These are phyloP conservation scores for Todiramphus saurophagus DNA, from an alignment of 2,113 vertebrate genomes.

Conservation along the genomic window DNA sequence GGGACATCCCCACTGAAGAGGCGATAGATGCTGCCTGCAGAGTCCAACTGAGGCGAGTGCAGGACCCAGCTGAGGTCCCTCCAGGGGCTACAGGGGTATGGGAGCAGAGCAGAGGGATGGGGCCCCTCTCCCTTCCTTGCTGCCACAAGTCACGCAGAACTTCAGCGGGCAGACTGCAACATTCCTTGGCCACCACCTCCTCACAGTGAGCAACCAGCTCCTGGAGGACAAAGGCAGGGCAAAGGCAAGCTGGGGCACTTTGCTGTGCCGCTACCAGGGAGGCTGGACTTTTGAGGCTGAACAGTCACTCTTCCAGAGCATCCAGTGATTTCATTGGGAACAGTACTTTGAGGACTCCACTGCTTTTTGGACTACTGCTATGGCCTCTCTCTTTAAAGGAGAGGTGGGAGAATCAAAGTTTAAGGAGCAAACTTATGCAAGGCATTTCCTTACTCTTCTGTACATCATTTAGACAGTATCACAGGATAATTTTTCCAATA, in stretches of 20 bases:
- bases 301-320: not conserved
- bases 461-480: not conserved
- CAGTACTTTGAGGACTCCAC: not conserved
- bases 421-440: not conserved
- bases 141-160: not conserved
- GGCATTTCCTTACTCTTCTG: not conserved
- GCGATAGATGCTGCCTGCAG: not conserved
- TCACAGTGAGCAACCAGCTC: not conserved
- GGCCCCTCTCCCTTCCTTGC: not conserved
- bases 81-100: fast-evolving
- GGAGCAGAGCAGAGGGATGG: not conserved
- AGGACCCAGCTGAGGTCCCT: not conserved
- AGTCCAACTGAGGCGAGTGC: not conserved
- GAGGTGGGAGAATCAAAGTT: not conserved
- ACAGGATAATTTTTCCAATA: not conserved
- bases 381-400: not conserved
- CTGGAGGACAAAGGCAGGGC: not conserved
- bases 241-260: not conserved
- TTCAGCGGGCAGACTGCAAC: not conserved
- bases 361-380: not conserved
- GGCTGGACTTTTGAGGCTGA: not conserved
- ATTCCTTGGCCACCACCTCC: fast-evolving
- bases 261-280: not conserved
- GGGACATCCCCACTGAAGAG: not conserved
- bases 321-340: not conserved